phyloP scores from a whole-genome alignment of 2,797 vertebrate genomes.

The Eidolon dupreanum region DNA sequence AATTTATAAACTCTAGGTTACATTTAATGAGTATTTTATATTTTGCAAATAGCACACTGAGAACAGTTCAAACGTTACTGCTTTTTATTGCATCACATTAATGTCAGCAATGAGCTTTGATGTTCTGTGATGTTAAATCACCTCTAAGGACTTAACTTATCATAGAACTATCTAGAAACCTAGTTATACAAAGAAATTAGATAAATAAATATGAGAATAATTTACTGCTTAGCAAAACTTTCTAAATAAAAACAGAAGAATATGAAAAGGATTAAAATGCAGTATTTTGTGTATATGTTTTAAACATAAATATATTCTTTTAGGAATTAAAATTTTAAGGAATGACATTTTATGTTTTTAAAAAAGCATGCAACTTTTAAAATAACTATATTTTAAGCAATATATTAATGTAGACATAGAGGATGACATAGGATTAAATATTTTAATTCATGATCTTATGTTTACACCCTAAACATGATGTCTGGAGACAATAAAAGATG shows the following conservation, averaged over 20 bases:
- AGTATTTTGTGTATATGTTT: background rate
- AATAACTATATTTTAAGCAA: conserved; percentile 29
- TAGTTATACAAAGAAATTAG: conserved; percentile 23
- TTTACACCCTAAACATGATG: background rate
- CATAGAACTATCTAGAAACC: conserved; percentile 76
- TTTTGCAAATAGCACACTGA: conserved; percentile 70
- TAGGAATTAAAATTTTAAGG: background rate
- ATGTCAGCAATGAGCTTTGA: conserved; percentile 74
- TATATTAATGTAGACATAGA: background rate
- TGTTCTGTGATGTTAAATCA: conserved; percentile 75
- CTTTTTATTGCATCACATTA: conserved; percentile 76
- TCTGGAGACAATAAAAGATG: background rate
- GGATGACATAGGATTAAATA: background rate
- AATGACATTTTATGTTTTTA: background rate
- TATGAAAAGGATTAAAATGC: conserved; percentile 17
- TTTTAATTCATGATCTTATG: background rate
- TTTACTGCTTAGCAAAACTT: background rate
- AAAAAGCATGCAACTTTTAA: background rate
- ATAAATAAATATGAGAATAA: conserved; percentile 40
- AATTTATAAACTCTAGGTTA: conserved; percentile 86
- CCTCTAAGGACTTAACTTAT: conserved; percentile 67
- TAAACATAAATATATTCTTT: background rate
- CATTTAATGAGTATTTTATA: conserved; percentile 83
- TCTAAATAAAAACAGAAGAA: background rate
- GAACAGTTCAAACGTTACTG: conserved; percentile 68